Evolutionary conservation across 2,888 invertebrate genomes (phyloP).

Genomic region (Gryllus longicercus): DNA sequence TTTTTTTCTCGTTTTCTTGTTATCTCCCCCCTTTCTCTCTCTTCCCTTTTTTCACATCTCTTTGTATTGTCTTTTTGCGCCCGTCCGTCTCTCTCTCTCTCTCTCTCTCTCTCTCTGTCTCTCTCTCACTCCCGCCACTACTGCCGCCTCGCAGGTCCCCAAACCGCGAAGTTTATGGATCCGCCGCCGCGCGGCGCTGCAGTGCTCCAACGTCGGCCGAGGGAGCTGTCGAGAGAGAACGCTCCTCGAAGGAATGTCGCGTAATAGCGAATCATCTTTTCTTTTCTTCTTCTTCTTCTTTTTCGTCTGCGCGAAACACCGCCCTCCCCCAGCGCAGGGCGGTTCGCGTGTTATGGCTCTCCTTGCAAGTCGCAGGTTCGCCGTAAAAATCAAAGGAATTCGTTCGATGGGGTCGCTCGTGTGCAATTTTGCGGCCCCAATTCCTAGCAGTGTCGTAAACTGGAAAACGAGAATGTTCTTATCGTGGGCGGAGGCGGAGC

Average conservation of each 20-base stretch:
- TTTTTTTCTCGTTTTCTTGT: not conserved
- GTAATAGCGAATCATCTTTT: not conserved
- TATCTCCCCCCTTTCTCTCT: not conserved
- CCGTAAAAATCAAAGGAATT: not conserved
- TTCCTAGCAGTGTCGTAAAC: not conserved
- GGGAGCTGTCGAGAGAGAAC: too few species aligned
- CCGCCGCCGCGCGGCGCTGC: too few species aligned
- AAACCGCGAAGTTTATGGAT: too few species aligned
- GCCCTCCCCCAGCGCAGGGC: not conserved
- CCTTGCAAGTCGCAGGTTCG: not conserved
- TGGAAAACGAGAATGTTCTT: not conserved
- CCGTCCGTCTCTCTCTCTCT: not conserved
- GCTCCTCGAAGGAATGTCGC: not conserved
- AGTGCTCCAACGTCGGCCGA: too few species aligned
- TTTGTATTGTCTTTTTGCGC: not conserved
- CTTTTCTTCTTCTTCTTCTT: not conserved
- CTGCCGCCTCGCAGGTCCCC: too few species aligned
- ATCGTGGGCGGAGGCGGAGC: not conserved
- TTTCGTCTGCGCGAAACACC: not conserved
- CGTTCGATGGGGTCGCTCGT: not conserved
- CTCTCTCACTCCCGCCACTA: not conserved
- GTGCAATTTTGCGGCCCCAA: not conserved
- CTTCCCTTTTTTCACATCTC: not conserved
- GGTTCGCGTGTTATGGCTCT: not conserved
- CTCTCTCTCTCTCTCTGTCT: not conserved